phyloP scores from a whole-genome alignment of 2,113 vertebrate genomes.

The Tinamus guttatus region DNA sequence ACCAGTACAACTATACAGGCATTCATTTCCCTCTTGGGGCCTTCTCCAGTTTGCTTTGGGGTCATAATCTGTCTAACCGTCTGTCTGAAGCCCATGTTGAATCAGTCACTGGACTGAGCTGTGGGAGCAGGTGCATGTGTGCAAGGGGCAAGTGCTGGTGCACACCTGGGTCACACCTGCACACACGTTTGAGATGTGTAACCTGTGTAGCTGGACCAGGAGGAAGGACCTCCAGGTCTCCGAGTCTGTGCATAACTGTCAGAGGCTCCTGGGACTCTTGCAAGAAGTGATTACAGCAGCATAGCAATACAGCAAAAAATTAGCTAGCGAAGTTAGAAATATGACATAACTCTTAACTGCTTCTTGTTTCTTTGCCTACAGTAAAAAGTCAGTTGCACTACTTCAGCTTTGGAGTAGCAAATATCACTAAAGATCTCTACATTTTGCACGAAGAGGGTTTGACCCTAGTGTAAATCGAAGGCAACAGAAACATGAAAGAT shows the following conservation, averaged over 20 bases:
- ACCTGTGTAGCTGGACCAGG: background rate
- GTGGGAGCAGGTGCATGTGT: accelerated
- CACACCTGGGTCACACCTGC: background rate
- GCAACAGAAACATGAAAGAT: background rate
- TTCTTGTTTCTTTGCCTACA: background rate
- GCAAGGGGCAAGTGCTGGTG: background rate
- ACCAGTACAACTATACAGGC: background rate
- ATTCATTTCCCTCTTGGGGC: background rate
- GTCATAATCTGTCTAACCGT: background rate
- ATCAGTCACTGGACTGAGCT: accelerated
- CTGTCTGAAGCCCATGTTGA: background rate
- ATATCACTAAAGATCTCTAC: background rate
- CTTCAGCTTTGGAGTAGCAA: background rate
- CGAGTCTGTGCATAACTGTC: background rate
- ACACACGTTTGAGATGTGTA: background rate
- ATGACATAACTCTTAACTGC: background rate
- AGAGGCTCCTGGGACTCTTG: background rate
- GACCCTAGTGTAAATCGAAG: background rate
- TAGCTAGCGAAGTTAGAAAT: background rate
- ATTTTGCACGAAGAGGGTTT: background rate
- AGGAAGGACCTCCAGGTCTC: background rate
- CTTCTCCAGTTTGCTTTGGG: background rate
- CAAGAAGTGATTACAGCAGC: background rate
- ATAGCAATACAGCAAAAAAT: background rate
- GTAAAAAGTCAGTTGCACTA: background rate